Evolutionary conservation across 1,140 invertebrate genomes (phyloP).

Genomic region (Popillia japonica): DNA sequence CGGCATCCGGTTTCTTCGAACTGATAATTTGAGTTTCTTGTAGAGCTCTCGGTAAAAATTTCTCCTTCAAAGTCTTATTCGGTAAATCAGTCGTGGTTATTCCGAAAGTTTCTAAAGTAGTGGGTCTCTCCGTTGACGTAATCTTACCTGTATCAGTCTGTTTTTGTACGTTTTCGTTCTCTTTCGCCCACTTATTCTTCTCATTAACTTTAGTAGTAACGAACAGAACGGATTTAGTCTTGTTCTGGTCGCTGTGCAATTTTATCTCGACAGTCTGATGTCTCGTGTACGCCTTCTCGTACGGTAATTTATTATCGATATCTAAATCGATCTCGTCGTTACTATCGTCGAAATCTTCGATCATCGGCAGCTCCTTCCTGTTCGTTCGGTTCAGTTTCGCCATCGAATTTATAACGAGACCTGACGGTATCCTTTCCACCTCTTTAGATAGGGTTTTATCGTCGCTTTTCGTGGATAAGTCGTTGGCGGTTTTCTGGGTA

Average conservation of each 20-base stretch:
- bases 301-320: conserved; percentile 40
- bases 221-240: conserved; percentile 30
- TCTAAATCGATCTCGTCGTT: conserved; percentile 41
- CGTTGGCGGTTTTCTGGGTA: conserved; percentile 42
- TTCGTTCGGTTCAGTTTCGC: conserved; percentile 56
- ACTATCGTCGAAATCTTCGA: conserved; percentile 41
- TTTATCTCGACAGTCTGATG: conserved; percentile 46
- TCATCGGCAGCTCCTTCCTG: conserved; percentile 55
- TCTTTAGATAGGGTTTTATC: conserved; percentile 51
- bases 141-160: background rate
- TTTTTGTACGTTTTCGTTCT: conserved; percentile 5
- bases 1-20: conserved; percentile 33
- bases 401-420: conserved; percentile 46
- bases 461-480: conserved; percentile 36
- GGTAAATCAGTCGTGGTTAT: background rate
- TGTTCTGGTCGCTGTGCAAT: conserved; percentile 41
- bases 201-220: conserved; percentile 42
- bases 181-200: background rate
- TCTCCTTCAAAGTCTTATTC: background rate
- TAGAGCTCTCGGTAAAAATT: conserved; percentile 17
- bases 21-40: conserved; percentile 16
- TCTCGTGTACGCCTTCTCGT: conserved; percentile 16
- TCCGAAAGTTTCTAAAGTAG: background rate
- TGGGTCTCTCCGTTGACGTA: background rate
- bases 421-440: conserved; percentile 55